Base-by-base conservation (phyloP, 2,888 invertebrate genomes). In the Meiosimyza platycephala region DNA sequence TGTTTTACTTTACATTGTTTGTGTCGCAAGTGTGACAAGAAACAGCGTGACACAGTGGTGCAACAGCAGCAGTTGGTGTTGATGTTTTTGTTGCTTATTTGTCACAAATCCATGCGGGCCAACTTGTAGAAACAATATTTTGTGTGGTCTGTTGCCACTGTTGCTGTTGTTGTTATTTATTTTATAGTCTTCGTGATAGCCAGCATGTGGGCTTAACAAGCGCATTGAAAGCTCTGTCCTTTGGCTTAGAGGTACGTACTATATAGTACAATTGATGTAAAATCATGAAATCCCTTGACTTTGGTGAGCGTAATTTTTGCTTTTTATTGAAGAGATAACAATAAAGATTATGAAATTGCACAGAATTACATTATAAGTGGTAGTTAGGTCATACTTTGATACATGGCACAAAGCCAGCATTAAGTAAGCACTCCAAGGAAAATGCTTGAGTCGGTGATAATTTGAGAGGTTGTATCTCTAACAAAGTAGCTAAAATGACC, bases 151-250 rank as follows among this genome's bases (percentile, higher is more conserved):
- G 54, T 16, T 54, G 54, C 16, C 16, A 16, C 16, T 54, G n/a
- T 54, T 54, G 13, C 54, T 13, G 7, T 54, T n/a, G n/a, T 16
- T 16, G 54, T n/a, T 16, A n/a, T 54, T 55, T 55, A 18, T 55
- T 55, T 18, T 55, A 55, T 55, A 16, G 55, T 12, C 12, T n/a
- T 18, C 55, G 16, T n/a, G 55, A 18, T 22, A 16, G 16, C 55
- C 18, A 22, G 4, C 55, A 22, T 55, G 55, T 55, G 55, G 55
- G n/a, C 55, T 55, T 55, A 55, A 55, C 55, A n/a, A 55, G 55
- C 2, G 55, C 22, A 55, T 55, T 55, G 55, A 55, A 55, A 55
- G 6, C 55, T 22, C 11, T 55, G 40, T 9, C 9, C 4, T 55
- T 55, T 55, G 15, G 11, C 16, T 55, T 18, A 55, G 55, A 15